phyloP scores from a whole-genome alignment of 2,797 vertebrate species.

The Anomalospiza imberbis region DNA sequence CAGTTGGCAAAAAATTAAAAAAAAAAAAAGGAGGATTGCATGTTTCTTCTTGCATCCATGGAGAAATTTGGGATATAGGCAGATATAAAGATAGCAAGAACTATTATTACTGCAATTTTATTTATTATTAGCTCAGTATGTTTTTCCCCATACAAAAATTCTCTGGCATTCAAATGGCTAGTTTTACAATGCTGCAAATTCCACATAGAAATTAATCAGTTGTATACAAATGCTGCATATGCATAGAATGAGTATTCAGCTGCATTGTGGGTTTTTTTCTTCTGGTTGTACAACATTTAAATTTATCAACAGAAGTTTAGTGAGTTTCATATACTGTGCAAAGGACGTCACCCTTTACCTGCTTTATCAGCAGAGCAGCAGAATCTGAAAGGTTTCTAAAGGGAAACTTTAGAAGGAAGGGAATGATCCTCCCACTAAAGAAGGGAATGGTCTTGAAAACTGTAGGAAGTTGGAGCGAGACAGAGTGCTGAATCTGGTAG shows the following conservation, averaged over 20 bases:
- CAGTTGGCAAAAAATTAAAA: not conserved
- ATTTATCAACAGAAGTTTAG: not conserved
- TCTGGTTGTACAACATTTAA: not conserved
- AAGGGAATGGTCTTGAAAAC: not conserved
- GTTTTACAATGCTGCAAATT: constrained; percentile 8
- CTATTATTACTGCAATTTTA: not conserved
- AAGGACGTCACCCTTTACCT: not conserved
- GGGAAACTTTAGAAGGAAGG: not conserved
- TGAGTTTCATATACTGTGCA: not conserved
- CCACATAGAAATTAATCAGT: not conserved
- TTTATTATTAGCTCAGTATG: constrained; percentile 1
- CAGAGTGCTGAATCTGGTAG: not conserved
- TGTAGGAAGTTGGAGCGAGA: not conserved
- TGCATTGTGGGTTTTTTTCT: not conserved
- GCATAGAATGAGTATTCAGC: not conserved
- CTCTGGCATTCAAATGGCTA: constrained; percentile 1
- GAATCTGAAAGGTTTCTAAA: not conserved
- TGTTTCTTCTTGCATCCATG: not conserved
- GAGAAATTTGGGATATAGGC: not conserved
- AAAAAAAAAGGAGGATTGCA: not conserved
- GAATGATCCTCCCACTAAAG: not conserved
- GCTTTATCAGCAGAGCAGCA: not conserved
- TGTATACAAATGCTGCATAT: not conserved
- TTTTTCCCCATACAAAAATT: not conserved
- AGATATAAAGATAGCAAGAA: constrained; percentile 17